phyloP scores from a whole-genome alignment of 2,888 invertebrate genomes.

The Leptopilina myrica region DNA sequence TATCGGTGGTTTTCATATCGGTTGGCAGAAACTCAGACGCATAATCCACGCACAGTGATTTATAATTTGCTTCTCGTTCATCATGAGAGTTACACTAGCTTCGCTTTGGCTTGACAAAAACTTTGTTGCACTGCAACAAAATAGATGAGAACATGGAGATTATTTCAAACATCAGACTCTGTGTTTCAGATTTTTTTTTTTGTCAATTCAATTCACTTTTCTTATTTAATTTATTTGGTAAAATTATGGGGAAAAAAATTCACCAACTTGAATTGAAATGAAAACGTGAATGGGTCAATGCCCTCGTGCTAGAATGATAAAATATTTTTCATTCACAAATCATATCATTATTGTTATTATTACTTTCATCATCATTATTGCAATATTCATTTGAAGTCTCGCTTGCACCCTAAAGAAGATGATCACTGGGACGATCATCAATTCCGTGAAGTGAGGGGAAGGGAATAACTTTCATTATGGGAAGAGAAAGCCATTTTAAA shows the following conservation, averaged over 20 bases:
- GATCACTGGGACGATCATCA: too few species aligned
- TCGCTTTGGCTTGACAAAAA: conserved; percentile 13
- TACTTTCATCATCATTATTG: not conserved
- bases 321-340: conserved; percentile 58
- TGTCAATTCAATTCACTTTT: too few species aligned
- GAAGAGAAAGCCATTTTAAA: too few species aligned
- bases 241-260: too few species aligned
- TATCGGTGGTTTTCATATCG: conserved; percentile 47
- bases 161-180: too few species aligned
- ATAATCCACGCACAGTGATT: conserved; percentile 46
- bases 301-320: conserved; percentile 50
- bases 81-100: not conserved
- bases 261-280: conserved; percentile 36
- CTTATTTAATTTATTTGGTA: too few species aligned
- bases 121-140: not conserved
- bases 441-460: too few species aligned
- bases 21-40: conserved; percentile 53
- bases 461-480: too few species aligned
- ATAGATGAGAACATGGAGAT: too few species aligned
- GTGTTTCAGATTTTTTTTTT: too few species aligned
- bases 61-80: conserved; percentile 48
- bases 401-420: not conserved
- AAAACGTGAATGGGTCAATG: conserved; percentile 59
- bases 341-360: conserved; percentile 50
- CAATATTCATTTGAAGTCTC: conserved; percentile 4